phyloP scores from a whole-genome alignment of 2,113 vertebrate genomes.

The Microcebus tavaratra region DNA sequence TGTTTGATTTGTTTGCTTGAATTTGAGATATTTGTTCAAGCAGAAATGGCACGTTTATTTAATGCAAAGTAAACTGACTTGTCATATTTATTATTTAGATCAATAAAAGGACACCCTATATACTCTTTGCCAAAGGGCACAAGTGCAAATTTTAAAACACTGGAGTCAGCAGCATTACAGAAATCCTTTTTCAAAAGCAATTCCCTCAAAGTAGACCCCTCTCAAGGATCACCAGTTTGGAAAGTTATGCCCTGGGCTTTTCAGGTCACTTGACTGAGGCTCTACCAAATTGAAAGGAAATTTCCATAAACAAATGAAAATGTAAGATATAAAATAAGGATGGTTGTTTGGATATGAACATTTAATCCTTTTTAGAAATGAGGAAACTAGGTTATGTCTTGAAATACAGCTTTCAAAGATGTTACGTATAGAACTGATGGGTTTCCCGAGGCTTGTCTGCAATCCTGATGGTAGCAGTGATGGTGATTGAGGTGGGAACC shows the following conservation, averaged over 20 bases:
- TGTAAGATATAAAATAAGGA: neutral
- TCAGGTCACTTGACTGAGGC: neutral
- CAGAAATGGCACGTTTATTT: conserved; percentile 27
- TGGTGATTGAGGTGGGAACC: neutral
- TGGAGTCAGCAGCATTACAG: conserved; percentile 52
- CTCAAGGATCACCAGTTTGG: conserved; percentile 58
- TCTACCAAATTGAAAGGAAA: neutral
- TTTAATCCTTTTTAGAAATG: neutral
- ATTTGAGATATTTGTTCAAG: conserved; percentile 28
- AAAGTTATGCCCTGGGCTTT: neutral
- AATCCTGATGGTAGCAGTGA: neutral
- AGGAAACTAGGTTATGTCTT: neutral
- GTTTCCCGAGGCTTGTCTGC: neutral
- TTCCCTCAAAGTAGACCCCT: conserved; percentile 52
- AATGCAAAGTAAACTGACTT: conserved; percentile 40
- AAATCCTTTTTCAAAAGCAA: conserved; percentile 66
- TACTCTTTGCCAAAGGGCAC: conserved; percentile 54
- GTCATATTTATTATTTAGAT: conserved; percentile 63
- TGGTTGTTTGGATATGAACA: neutral
- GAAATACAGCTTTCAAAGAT: neutral
- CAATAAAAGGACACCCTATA: conserved; percentile 50
- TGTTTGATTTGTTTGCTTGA: conserved; percentile 41
- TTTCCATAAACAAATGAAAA: neutral
- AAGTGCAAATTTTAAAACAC: conserved; percentile 62
- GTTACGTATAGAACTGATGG: neutral